Conservation (phyloP, 2,797 vertebrate species). For the Fistularia commersonii region DNA sequence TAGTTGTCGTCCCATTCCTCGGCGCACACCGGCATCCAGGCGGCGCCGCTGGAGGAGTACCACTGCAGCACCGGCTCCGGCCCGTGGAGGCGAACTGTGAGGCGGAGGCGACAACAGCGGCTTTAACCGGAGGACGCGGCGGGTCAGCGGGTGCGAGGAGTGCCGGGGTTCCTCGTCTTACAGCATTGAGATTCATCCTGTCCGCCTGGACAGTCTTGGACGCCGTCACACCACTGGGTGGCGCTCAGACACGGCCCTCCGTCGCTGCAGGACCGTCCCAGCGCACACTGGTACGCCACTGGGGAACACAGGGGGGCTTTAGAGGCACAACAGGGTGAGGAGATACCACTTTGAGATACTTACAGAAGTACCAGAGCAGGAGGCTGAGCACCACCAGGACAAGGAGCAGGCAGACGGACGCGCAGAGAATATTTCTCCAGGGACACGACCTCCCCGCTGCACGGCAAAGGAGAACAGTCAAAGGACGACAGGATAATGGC, state of each 20-base stretch:
- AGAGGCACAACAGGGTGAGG: too few relatives aligned
- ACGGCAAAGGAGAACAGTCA: slow-evolving; percentile 7
- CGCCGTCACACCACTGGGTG: slow-evolving; percentile 83
- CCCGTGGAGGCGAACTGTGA: slow-evolving; percentile 83
- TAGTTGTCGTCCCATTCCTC: slow-evolving; percentile 76
- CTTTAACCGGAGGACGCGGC: background rate
- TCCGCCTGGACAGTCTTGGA: slow-evolving; percentile 71
- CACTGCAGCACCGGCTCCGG: slow-evolving; percentile 77
- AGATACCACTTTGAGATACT: too few relatives aligned
- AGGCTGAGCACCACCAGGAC: slow-evolving; percentile 46
- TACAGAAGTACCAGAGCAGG: slow-evolving; percentile 87
- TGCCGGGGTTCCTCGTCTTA: slow-evolving; percentile 47
- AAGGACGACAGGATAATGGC: background rate
- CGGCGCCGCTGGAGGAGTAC: slow-evolving; percentile 66
- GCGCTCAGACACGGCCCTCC: slow-evolving; percentile 50
- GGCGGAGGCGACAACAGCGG: slow-evolving; percentile 1
- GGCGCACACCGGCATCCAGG: slow-evolving; percentile 83
- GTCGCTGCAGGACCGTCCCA: slow-evolving; percentile 67
- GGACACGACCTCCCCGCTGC: slow-evolving; percentile 58
- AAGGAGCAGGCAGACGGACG: slow-evolving; percentile 29
- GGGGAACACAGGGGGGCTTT: slow-evolving; percentile 19
- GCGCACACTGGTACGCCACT: slow-evolving; percentile 69
- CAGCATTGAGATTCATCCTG: slow-evolving; percentile 86
- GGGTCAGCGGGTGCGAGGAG: background rate
- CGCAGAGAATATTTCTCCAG: slow-evolving; percentile 38